Conservation (phyloP, 2,797 vertebrate species). For the Myioborus melanocephalus region DNA sequence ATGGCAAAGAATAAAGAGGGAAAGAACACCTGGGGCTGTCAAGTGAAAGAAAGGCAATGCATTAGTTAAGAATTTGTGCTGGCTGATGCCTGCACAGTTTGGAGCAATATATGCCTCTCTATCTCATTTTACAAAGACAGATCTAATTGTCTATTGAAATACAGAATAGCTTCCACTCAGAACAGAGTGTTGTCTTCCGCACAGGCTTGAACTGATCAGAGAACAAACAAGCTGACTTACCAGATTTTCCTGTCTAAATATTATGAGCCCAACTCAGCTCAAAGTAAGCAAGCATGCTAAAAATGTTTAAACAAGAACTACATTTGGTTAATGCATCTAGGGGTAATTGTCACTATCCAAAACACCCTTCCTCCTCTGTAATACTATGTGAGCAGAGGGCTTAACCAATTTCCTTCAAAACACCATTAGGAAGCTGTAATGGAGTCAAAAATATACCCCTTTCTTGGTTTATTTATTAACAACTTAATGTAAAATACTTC, state of each 20-base stretch:
- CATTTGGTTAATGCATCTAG: slow-evolving; percentile 17
- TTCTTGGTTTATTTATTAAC: not conserved
- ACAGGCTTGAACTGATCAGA: slow-evolving; percentile 36
- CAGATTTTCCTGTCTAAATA: slow-evolving; percentile 64
- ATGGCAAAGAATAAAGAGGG: not conserved
- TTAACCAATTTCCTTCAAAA: not conserved
- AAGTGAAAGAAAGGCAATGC: not conserved
- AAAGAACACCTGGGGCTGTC: not conserved
- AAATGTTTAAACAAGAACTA: slow-evolving; percentile 37
- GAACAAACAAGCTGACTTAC: slow-evolving; percentile 62
- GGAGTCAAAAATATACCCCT: not conserved
- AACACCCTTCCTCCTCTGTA: not conserved
- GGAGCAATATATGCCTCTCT: slow-evolving; percentile 18
- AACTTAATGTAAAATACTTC: not conserved
- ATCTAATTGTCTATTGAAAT: slow-evolving; percentile 62
- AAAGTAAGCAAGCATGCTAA: slow-evolving; percentile 33
- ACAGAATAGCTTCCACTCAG: slow-evolving; percentile 52
- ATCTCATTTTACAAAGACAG: slow-evolving; percentile 28
- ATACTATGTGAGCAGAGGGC: not conserved
- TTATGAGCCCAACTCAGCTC: slow-evolving; percentile 42
- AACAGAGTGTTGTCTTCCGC: slow-evolving; percentile 58
- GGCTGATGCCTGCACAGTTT: not conserved
- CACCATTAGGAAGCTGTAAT: not conserved
- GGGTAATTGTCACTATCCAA: not conserved
- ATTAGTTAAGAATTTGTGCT: slow-evolving; percentile 21